Conservation (phyloP, 2,888 invertebrate species). For the Drosophila birchii region DNA sequence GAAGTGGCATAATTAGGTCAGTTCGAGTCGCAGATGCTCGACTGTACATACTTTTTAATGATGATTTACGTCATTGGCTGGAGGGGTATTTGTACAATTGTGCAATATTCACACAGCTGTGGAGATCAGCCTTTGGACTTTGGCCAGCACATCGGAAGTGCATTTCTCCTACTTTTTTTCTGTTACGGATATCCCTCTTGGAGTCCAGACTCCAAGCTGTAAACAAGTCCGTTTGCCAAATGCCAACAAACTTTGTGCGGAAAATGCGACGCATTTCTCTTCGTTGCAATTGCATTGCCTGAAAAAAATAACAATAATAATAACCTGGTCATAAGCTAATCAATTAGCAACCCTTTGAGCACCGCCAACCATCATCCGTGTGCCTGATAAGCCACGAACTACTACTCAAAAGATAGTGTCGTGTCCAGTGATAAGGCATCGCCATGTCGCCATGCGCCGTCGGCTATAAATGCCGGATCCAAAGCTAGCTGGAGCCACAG, state of each 20-base stretch:
- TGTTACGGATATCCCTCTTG: not conserved
- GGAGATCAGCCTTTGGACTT: constrained; percentile 66
- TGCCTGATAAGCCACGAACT: constrained; percentile 38
- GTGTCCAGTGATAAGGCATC: constrained; percentile 43
- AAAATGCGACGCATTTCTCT: constrained; percentile 49
- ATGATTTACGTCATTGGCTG: constrained; percentile 54
- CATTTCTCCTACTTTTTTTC: constrained; percentile 2
- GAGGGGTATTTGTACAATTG: constrained; percentile 26
- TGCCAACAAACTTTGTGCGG: constrained; percentile 5
- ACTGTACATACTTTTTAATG: constrained; percentile 23
- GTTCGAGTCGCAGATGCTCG: constrained; percentile 24
- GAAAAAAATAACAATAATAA: constrained; percentile 1
- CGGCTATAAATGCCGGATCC: constrained; percentile 62
- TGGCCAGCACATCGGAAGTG: constrained; percentile 32
- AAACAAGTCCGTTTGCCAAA: constrained; percentile 33
- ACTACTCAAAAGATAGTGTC: constrained; percentile 42
- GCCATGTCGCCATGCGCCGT: constrained; percentile 6
- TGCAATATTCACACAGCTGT: constrained; percentile 34
- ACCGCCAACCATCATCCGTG: constrained; percentile 24
- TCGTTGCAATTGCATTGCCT: constrained; percentile 32
- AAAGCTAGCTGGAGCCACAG: constrained; percentile 40
- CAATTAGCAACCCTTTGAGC: constrained; percentile 52
- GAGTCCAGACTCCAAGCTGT: constrained; percentile 4
- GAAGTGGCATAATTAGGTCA: constrained; percentile 11
- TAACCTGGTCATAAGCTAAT: constrained; percentile 56